Evolutionary conservation across 2,797 vertebrate species (phyloP).

Genomic region (Morus bassanus): DNA sequence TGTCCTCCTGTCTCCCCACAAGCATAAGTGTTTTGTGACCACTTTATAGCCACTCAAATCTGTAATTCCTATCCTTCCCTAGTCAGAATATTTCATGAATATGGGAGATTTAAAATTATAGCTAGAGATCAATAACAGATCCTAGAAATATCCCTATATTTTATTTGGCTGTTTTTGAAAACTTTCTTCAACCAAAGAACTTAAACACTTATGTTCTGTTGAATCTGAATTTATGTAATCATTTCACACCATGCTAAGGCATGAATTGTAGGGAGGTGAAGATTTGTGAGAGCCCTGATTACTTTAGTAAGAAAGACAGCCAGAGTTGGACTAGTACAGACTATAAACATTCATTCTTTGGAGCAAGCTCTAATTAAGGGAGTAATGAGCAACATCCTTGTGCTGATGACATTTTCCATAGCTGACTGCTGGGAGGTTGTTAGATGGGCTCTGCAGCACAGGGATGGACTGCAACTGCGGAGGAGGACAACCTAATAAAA

Average conservation of each 20-base stretch:
- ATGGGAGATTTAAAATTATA: neutral
- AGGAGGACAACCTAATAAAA: neutral
- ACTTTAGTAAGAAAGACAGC: neutral
- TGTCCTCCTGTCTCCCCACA: neutral
- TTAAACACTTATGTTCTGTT: neutral
- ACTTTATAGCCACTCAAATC: neutral
- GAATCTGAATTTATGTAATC: neutral
- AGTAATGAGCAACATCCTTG: neutral
- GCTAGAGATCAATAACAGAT: neutral
- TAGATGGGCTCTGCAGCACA: neutral
- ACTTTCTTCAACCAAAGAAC: neutral
- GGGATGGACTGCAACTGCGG: neutral
- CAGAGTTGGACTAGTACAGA: neutral
- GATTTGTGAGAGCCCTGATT: neutral
- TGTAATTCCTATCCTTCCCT: neutral
- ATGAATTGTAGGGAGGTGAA: neutral
- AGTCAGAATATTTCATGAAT: neutral
- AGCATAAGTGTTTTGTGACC: neutral
- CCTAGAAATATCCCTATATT: neutral
- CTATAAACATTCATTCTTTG: neutral
- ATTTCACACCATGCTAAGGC: neutral
- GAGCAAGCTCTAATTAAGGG: conserved; percentile 21
- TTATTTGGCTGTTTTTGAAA: neutral
- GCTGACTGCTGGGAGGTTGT: neutral
- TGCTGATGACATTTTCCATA: neutral